A percentile compares a stretch with the other conserved stretches of the same genome.
phyloP scores from a whole-genome alignment of 2,113 vertebrate species.

The Cisticola juncidis region DNA sequence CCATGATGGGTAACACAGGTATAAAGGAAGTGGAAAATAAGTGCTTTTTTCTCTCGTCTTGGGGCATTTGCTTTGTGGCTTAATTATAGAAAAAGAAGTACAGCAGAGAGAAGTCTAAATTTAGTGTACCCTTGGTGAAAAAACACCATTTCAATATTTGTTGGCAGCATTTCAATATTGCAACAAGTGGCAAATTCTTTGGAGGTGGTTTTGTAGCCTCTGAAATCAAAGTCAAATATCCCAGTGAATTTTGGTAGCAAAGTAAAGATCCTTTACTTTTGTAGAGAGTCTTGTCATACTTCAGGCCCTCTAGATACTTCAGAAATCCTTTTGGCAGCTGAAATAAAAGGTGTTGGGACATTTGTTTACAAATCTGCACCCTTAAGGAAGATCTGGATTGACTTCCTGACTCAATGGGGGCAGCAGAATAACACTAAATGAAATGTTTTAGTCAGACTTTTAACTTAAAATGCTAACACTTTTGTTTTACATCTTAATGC shows the following conservation, averaged over 20 bases:
- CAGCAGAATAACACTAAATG: slow-evolving; percentile 11
- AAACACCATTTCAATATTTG: background rate
- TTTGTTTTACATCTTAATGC: slow-evolving; percentile 58
- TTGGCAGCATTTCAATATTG: background rate
- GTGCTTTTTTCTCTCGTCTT: background rate
- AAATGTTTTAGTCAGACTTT: slow-evolving; percentile 38
- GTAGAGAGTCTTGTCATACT: background rate
- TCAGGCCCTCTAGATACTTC: background rate
- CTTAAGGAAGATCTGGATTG: background rate
- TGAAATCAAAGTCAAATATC: background rate
- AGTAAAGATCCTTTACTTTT: background rate
- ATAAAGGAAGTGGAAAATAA: background rate
- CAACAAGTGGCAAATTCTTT: background rate
- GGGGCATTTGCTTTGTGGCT: background rate
- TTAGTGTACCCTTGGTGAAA: background rate
- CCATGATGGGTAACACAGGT: background rate
- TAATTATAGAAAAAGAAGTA: background rate
- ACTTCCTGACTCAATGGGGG: background rate
- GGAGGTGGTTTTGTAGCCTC: background rate
- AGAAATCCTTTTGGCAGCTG: background rate
- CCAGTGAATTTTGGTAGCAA: background rate
- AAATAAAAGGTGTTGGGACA: background rate
- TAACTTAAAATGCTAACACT: background rate
- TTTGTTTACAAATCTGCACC: background rate
- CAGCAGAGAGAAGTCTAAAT: background rate